Conservation (phyloP, 2,113 vertebrate species). For the Podocnemis expansa region DNA sequence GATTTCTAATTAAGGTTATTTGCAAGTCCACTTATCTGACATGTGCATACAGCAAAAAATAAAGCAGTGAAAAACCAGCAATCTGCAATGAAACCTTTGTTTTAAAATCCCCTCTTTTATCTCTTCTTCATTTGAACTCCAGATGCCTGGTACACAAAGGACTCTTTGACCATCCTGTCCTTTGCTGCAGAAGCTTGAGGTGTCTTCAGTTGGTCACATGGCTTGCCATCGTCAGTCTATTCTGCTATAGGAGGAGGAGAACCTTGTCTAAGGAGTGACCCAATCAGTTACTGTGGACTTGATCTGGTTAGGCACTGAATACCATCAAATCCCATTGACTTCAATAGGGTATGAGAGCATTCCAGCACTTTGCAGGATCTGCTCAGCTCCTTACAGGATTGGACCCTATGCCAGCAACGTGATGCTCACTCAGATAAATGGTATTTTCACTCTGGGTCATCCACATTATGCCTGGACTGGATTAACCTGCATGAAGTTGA, state of each 20-base stretch:
- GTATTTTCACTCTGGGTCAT: neutral
- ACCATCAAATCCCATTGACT: neutral
- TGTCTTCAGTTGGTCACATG: neutral
- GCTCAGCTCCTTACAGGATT: neutral
- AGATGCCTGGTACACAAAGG: neutral
- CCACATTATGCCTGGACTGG: neutral
- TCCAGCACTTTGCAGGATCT: neutral
- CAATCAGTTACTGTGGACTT: accelerated
- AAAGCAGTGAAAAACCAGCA: neutral
- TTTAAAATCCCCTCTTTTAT: slow-evolving; percentile 49
- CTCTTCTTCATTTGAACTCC: neutral
- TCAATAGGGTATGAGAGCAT: neutral
- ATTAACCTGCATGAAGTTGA: neutral
- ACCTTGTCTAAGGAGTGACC: neutral
- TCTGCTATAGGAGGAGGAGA: neutral
- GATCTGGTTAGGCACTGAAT: neutral
- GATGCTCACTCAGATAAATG: neutral
- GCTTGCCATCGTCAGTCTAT: neutral
- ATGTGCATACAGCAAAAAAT: slow-evolving; percentile 52
- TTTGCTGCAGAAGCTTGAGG: neutral
- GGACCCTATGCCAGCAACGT: neutral
- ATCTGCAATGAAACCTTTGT: slow-evolving; percentile 57
- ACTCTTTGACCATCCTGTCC: neutral
- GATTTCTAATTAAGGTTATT: slow-evolving; percentile 67
- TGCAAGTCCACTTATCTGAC: slow-evolving; percentile 58